Evolutionary conservation across 2,113 vertebrate genomes (phyloP), one percentile per base, ranked within the genome.

Genomic region (Passer montanus): DNA sequence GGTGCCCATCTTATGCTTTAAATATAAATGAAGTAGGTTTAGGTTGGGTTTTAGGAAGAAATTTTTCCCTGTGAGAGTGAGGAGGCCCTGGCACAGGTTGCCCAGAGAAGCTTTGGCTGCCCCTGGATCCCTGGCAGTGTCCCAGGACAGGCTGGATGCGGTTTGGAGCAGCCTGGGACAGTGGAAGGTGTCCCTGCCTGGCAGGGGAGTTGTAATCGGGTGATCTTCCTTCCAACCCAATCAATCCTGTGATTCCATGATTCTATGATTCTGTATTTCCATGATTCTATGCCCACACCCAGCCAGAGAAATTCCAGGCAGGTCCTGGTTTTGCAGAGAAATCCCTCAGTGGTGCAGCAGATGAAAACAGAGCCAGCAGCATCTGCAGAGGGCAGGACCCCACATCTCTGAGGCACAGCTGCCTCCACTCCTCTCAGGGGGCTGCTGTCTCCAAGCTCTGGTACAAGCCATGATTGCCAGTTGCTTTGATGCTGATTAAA

Each of bases 351-450:
- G 46, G 50, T 16, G 35, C 80, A 80, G 59, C 53, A 84, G 68
- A 62, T 63, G 81, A 58, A 47, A 94, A 56, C 52, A 70, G 82
- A 88, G 72, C 10, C 35, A 84, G 69, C 74, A 87, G 66, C 89
- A 95, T 82, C 94, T 97, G 95, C 87, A 91, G 84, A 91, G 93
- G 52, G 63, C 82, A 93, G 74, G 68, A 37, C 53, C 55, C 13
- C 72, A 11, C 8, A 4, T 93, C 82, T 77, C 92, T 0, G 59
- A 88, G 75, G 63, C 75, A 59, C 91, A 95, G 79, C 87, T 96
- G 94, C 15, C 92, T 91, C 89, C 92, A 30, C 55, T 90, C 85
- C 75, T 95, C 93, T 72, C 87, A 22, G 80, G 87, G 72, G 79
- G 35, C 6, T 85, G 63, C 62, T 88, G n/a, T 93, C 68, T 77